Evolutionary conservation across 2,113 vertebrate species (phyloP).

Genomic region (Struthidea cinerea): DNA sequence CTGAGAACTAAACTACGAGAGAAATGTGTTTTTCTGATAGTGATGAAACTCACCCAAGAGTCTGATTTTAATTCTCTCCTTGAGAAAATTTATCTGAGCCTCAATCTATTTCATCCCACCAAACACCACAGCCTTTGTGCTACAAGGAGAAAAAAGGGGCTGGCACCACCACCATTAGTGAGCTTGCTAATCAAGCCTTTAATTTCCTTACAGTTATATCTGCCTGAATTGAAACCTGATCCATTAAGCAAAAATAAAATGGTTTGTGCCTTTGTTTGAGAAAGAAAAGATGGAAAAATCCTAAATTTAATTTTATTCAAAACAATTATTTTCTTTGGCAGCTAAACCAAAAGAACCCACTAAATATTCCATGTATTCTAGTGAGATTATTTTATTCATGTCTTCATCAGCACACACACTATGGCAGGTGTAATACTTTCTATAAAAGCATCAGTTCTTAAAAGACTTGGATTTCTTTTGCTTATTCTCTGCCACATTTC

Average conservation of each 20-base stretch:
- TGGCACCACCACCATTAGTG: background rate
- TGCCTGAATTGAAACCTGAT: conserved; percentile 1
- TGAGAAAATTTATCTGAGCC: background rate
- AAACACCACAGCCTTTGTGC: background rate
- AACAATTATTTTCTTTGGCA: conserved; percentile 30
- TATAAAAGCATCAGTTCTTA: background rate
- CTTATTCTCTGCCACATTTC: background rate
- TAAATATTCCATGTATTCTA: conserved; percentile 5
- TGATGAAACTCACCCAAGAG: background rate
- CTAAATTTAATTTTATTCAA: background rate
- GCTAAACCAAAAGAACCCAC: background rate
- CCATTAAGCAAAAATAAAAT: background rate
- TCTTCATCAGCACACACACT: background rate
- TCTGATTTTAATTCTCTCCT: conserved; percentile 4
- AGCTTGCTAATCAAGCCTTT: conserved; percentile 6
- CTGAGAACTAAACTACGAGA: background rate
- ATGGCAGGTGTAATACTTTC: background rate
- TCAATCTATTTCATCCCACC: background rate
- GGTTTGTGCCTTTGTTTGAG: background rate
- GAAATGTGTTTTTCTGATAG: background rate
- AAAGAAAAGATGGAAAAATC: conserved; percentile 7
- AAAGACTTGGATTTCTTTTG: background rate
- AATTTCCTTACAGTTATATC: conserved; percentile 7
- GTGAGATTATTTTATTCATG: background rate
- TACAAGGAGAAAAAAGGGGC: background rate